Evolutionary conservation across 2,797 vertebrate species (phyloP).

Genomic region (Antrozous pallidus): DNA sequence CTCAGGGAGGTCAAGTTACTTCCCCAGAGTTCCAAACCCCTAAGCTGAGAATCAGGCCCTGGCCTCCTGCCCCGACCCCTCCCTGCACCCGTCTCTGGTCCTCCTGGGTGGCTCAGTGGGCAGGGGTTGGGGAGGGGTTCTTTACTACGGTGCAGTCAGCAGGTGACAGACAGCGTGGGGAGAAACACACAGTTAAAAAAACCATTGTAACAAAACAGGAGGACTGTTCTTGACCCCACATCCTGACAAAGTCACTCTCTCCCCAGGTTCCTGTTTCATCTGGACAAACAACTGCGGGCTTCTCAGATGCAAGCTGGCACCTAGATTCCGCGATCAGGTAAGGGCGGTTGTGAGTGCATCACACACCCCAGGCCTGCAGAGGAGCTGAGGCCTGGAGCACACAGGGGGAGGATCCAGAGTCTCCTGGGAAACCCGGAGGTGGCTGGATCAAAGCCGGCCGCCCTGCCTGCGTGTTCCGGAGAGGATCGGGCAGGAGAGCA

Average conservation of each 20-base stretch:
- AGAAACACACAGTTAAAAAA: not conserved
- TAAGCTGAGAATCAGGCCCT: not conserved
- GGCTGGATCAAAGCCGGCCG: not conserved
- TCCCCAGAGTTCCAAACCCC: not conserved
- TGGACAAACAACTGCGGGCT: not conserved
- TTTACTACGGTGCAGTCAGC: not conserved
- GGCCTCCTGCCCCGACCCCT: rapidly evolving
- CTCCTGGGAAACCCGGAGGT: not conserved
- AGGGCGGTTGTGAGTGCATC: not conserved
- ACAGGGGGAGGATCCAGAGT: not conserved
- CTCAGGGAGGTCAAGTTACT: not conserved
- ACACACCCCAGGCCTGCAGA: not conserved
- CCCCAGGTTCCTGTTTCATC: not conserved
- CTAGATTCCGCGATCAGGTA: not conserved
- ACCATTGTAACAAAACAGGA: not conserved
- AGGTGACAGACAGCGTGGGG: rapidly evolving
- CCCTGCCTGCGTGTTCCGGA: not conserved
- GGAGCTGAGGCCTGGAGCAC: too few species aligned
- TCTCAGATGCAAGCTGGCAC: rapidly evolving
- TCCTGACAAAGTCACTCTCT: not conserved
- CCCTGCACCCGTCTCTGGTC: rapidly evolving
- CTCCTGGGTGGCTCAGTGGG: rapidly evolving
- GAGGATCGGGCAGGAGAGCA: rapidly evolving
- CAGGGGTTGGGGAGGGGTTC: rapidly evolving
- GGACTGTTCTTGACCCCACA: not conserved